Base-by-base conservation (phyloP, 2,113 vertebrate species). In the Phrynocephalus versicolor region DNA sequence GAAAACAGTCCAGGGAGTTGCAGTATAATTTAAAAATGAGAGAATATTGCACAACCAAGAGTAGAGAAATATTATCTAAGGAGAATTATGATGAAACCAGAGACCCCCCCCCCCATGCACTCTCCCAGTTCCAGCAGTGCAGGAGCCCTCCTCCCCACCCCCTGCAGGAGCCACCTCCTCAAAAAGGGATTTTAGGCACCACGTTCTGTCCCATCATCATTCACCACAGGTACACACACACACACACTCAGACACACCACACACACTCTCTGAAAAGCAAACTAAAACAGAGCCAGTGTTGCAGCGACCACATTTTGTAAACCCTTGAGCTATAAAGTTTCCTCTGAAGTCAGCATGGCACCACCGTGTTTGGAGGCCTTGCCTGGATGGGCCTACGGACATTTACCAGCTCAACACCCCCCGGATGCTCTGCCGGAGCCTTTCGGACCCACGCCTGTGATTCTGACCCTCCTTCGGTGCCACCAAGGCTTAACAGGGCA, bases 41-140 rank as follows among this genome's bases (percentile, higher is more conserved):
- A 96, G 92, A 96, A 97, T 96, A 97, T 97, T 97, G 97, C 97
- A 97, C 97, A 94, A 95, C 92, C 94, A 96, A 97, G 95, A 94
- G 90, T 93, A 74, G n/a, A 64, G 27, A 27, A 14, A 90, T 0
- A 94, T 93, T 57, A 85, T 94, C 92, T 92, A 93, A 95, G 92
- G 92, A 87, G 89, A 82, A 57, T 88, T 89, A 92, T 88, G 92
- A 86, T 88, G 81, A 91, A 92, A 86, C 58, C 69, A 30, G 87
- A 92, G 88, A n/a, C n/a, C n/a, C n/a, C n/a, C n/a, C n/a, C 88
- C 3, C 84, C 79, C 51, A 83, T 75, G 74, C 79, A 86, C 85
- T 86, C 7, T 0, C 92, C 79, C 88, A 83, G 85, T 91, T 88
- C 89, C 30, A 82, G 87, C 87, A 13, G 65, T 76, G 51, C 1